A percentile compares a stretch with the other conserved stretches of the same genome.
Conservation (phyloP, 2,888 invertebrate species). For the Acrocera orbiculus region DNA sequence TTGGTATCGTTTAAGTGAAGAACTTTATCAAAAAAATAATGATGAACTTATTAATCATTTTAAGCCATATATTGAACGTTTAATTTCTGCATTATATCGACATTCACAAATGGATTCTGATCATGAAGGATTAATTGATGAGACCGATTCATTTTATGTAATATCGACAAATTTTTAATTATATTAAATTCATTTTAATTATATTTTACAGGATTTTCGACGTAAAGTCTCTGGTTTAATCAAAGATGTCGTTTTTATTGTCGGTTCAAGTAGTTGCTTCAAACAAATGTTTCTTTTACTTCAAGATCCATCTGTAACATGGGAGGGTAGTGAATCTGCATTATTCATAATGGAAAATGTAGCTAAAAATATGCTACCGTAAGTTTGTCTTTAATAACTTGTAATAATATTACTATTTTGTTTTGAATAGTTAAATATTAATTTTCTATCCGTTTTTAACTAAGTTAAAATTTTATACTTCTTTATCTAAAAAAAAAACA, state of each 20-base stretch:
- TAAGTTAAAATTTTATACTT: too few relatives aligned
- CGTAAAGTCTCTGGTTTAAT: slow-evolving; percentile 79
- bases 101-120: slow-evolving; percentile 96
- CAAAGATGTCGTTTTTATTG: slow-evolving; percentile 91
- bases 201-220: slow-evolving; percentile 47
- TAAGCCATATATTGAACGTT: slow-evolving; percentile 74
- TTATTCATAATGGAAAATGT: slow-evolving; percentile 90
- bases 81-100: slow-evolving; percentile 74
- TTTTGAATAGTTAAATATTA: too few relatives aligned
- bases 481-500: too few relatives aligned
- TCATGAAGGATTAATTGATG: slow-evolving; percentile 68
- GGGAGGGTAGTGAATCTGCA: slow-evolving; percentile 89
- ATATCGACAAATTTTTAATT: slow-evolving; percentile 14
- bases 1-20: slow-evolving; percentile 93
- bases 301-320: slow-evolving; percentile 52
- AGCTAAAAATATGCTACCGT: slow-evolving; percentile 89
- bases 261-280: slow-evolving; percentile 83
- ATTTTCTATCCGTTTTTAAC: too few relatives aligned
- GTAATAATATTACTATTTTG: too few relatives aligned
- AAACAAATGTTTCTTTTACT: slow-evolving; percentile 74
- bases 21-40: slow-evolving; percentile 73
- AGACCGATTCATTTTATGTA: slow-evolving; percentile 64
- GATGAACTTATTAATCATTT: slow-evolving; percentile 66
- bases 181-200: slow-evolving; percentile 1
- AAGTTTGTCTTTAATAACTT: too few relatives aligned